A percentile compares a stretch with the other conserved stretches of the same genome.
Evolutionary conservation across 2,888 invertebrate genomes (phyloP).

Genomic region (Eristalinus sepulchralis): DNA sequence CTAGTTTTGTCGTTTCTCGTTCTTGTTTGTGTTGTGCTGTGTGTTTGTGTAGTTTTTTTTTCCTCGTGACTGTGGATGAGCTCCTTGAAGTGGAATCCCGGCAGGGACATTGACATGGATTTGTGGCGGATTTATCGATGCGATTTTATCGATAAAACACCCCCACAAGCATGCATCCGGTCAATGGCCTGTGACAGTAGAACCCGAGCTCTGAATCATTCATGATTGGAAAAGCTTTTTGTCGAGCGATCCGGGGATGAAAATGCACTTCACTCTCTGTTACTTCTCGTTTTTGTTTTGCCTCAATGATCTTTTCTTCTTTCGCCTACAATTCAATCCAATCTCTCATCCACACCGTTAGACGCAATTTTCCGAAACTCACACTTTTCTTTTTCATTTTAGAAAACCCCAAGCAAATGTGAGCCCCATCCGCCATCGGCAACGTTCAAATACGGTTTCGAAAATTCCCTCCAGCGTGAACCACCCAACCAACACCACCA

Average conservation of each 20-base stretch:
- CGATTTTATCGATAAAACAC: background rate
- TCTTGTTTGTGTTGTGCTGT: constrained; percentile 3
- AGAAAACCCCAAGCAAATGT: constrained; percentile 84
- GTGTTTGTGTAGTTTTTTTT: background rate
- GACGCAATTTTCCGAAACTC: background rate
- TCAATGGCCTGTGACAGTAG: background rate
- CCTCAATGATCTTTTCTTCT: background rate
- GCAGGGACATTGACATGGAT: background rate
- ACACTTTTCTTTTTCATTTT: constrained; percentile 74
- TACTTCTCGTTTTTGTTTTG: background rate
- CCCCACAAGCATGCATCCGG: background rate
- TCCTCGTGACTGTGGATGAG: background rate
- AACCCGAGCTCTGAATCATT: background rate
- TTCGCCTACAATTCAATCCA: background rate
- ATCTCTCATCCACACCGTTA: no score
- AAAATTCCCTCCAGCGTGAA: constrained; percentile 80
- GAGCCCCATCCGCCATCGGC: constrained; percentile 80
- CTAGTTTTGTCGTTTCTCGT: background rate
- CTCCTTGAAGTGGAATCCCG: background rate
- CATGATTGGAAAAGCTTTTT: background rate
- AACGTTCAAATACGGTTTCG: constrained; percentile 80
- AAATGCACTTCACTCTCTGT: background rate
- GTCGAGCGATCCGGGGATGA: background rate
- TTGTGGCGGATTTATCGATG: background rate
- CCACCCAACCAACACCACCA: constrained; percentile 77